Evolutionary conservation across 2,888 invertebrate genomes (phyloP).

Genomic region (Epirrita christyi): DNA sequence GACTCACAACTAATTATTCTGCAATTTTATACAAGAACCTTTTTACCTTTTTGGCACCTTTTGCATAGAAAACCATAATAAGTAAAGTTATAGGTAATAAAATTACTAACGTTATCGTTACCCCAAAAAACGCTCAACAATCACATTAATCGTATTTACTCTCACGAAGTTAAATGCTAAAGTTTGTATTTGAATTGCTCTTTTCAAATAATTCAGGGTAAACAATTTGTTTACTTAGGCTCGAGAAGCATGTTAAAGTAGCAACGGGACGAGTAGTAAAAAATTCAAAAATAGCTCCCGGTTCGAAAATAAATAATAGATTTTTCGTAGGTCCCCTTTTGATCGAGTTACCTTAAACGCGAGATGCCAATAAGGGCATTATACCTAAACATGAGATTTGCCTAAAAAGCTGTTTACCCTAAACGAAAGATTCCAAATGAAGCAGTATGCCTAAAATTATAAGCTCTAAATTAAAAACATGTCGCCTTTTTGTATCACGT

Average conservation of each 20-base stretch:
- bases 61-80: background rate
- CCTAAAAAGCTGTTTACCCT: too few species aligned
- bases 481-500: background rate
- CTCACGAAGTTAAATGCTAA: constrained; percentile 32
- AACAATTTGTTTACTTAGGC: constrained; percentile 42
- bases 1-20: too few species aligned
- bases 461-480: too few species aligned
- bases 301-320: too few species aligned
- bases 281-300: constrained; percentile 4
- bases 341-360: background rate
- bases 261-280: constrained; percentile 3
- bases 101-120: background rate
- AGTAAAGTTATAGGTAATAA: too few species aligned
- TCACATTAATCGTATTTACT: constrained; percentile 31
- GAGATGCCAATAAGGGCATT: too few species aligned
- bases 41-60: too few species aligned
- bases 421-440: too few species aligned
- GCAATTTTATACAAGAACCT: too few species aligned
- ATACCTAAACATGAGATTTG: too few species aligned
- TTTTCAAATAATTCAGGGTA: constrained; percentile 41
- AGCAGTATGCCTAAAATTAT: too few species aligned
- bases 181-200: constrained; percentile 41
- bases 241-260: constrained; percentile 21
- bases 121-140: constrained; percentile 22
- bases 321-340: too few species aligned